phyloP scores from a whole-genome alignment of 2,888 invertebrate genomes.

The Parthenolecanium corni region DNA sequence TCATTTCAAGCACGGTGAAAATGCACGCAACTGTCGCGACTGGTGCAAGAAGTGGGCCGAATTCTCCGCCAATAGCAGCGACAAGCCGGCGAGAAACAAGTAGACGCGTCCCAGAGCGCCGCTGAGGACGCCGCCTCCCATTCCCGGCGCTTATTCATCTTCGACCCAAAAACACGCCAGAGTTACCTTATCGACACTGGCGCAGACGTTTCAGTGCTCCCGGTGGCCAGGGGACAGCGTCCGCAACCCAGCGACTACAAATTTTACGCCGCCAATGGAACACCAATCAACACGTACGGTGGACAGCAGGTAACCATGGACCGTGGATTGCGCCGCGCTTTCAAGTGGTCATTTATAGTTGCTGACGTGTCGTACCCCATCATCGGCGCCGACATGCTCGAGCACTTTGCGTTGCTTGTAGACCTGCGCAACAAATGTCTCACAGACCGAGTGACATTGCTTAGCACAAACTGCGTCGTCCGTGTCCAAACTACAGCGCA shows the following conservation, averaged over 20 bases:
- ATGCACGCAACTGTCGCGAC: neutral
- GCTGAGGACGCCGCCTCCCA: neutral
- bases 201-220: slow-evolving; percentile 30
- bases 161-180: neutral
- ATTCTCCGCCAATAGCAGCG: too few relatives aligned
- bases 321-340: neutral
- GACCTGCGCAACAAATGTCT: neutral
- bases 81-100: too few relatives aligned
- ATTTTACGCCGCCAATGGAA: slow-evolving; percentile 14
- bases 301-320: neutral
- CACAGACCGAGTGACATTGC: neutral
- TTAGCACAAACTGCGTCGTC: neutral
- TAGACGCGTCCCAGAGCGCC: too few relatives aligned
- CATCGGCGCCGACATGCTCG: slow-evolving; percentile 7
- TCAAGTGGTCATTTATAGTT: slow-evolving; percentile 1
- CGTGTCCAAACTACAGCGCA: neutral
- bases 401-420: neutral
- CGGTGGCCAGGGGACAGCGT: accelerated
- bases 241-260: neutral
- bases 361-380: neutral
- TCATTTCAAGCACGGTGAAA: neutral
- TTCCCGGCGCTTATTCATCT: neutral
- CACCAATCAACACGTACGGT: slow-evolving; percentile 15
- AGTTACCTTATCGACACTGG: slow-evolving; percentile 28
- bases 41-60: too few relatives aligned